Evolutionary conservation across 2,888 invertebrate species (phyloP).

Genomic region (Cryptophagus acutangulus): DNA sequence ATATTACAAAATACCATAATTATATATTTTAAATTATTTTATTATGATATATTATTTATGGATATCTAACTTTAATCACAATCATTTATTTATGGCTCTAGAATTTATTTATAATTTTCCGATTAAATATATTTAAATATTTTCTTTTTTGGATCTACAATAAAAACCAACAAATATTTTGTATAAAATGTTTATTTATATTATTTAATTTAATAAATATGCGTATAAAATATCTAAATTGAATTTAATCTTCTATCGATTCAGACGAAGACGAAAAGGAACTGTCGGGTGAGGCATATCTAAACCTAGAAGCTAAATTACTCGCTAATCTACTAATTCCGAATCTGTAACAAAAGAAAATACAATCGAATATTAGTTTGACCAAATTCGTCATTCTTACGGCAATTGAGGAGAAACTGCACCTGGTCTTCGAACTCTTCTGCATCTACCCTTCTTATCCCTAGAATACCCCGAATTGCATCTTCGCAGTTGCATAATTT

Average conservation of each 20-base stretch:
- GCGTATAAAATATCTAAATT: neutral
- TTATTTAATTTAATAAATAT: neutral
- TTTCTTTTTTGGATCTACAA: no score
- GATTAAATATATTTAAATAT: no score
- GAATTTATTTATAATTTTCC: no score
- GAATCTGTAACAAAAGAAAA: conserved; percentile 33
- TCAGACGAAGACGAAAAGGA: neutral
- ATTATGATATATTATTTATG: no score
- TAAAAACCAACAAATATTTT: neutral
- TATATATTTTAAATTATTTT: no score
- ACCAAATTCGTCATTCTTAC: conserved; percentile 22
- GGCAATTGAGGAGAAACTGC: conserved; percentile 25
- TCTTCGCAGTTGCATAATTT: conserved; percentile 32
- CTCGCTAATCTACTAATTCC: conserved; percentile 39
- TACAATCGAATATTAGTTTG: neutral
- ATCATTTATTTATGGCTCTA: no score
- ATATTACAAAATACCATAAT: no score
- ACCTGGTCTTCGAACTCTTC: conserved; percentile 38
- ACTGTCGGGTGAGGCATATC: conserved; percentile 12
- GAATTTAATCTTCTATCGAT: neutral
- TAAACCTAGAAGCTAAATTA: conserved; percentile 37
- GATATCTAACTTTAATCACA: no score
- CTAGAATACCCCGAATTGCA: conserved; percentile 41
- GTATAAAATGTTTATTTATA: neutral
- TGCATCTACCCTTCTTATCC: conserved; percentile 45